Conservation (phyloP, 2,888 invertebrate species). For the Apamea sordens region DNA sequence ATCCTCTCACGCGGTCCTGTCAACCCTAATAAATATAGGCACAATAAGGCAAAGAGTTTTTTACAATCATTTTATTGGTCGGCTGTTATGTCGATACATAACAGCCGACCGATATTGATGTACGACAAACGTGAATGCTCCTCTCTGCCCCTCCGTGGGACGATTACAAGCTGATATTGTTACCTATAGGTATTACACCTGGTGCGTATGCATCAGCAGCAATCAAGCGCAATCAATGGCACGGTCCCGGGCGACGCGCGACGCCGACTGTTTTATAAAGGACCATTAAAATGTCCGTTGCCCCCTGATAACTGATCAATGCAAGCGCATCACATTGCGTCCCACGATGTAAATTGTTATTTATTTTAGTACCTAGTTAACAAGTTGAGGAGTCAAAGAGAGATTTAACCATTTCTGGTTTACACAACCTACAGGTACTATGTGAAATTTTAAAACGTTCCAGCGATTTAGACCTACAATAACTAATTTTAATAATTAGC, state of each 20-base stretch:
- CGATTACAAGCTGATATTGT: neutral
- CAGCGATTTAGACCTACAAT: neutral
- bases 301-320: slow-evolving; percentile 36
- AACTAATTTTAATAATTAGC: neutral
- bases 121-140: slow-evolving; percentile 3
- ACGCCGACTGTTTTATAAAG: slow-evolving; percentile 37
- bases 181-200: neutral
- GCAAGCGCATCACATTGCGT: slow-evolving; percentile 11
- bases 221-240: slow-evolving; percentile 46
- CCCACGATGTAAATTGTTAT: neutral
- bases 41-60: slow-evolving; percentile 20
- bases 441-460: neutral
- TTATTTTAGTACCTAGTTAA: neutral
- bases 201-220: neutral
- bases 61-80: slow-evolving; percentile 48
- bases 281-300: slow-evolving; percentile 23
- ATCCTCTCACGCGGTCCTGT: slow-evolving; percentile 57
- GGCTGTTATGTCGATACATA: slow-evolving; percentile 23
- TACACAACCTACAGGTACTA: neutral
- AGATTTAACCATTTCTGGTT: neutral
- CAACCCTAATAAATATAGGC: slow-evolving; percentile 64
- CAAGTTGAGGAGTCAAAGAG: neutral
- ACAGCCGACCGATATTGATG: neutral
- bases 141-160: too few relatives aligned
- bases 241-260: slow-evolving; percentile 44